Conservation (phyloP, 2,888 invertebrate species). For the Odontocerum albicorne region DNA sequence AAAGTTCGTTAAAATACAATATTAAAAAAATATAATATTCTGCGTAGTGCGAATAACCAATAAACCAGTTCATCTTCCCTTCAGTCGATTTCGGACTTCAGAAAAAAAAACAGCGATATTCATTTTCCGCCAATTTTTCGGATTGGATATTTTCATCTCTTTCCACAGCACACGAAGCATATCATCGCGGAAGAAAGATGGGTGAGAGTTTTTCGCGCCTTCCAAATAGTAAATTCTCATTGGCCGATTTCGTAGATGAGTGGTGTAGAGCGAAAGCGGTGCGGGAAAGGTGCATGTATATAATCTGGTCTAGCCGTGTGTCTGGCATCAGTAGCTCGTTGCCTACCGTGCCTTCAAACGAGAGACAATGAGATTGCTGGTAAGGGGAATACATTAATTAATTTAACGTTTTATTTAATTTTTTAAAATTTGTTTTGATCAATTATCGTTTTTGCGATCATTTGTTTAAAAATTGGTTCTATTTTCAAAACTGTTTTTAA, state of each 20-base stretch:
- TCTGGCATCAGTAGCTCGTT: conserved; percentile 35
- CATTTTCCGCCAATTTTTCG: conserved; percentile 3
- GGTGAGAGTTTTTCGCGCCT: conserved; percentile 17
- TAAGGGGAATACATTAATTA: too few species aligned
- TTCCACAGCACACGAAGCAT: conserved; percentile 2
- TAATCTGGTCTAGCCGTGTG: conserved; percentile 11
- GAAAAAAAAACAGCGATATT: too few species aligned
- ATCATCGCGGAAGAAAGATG: conserved; percentile 8
- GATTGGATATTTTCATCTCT: conserved; percentile 11
- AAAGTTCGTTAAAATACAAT: not conserved
- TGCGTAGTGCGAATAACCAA: too few species aligned
- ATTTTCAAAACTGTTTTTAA: too few species aligned
- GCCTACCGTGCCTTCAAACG: conserved; percentile 34
- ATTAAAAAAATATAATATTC: too few species aligned
- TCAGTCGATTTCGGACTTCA: too few species aligned
- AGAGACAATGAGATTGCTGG: conserved; percentile 37
- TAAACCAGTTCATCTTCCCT: too few species aligned
- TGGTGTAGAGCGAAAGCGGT: conserved; percentile 23
- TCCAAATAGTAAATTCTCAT: conserved; percentile 5
- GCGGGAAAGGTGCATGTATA: conserved; percentile 29
- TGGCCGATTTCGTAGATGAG: conserved; percentile 10
- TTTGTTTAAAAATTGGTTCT: too few species aligned
- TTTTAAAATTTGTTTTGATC: too few species aligned
- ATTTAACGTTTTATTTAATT: too few species aligned
- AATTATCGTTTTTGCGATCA: too few species aligned